phyloP scores from a whole-genome alignment of 1,140 invertebrate genomes.

The Macrostomum lignano region DNA sequence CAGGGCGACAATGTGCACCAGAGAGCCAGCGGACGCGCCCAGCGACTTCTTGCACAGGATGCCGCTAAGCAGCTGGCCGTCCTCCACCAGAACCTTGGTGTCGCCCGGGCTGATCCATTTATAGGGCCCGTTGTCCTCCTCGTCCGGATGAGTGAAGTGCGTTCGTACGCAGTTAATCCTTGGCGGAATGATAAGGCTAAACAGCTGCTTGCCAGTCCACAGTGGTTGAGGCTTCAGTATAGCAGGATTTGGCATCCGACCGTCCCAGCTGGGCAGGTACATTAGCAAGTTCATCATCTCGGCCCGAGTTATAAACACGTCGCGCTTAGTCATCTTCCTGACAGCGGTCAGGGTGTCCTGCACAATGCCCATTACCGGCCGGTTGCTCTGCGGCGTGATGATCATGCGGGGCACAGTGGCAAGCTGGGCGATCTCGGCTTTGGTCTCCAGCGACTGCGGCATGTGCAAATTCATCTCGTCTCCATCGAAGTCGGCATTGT shows the following conservation, averaged over 20 bases:
- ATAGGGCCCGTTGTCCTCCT: conserved; percentile 89
- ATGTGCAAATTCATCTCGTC: conserved; percentile 99
- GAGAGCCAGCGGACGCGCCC: conserved; percentile 71
- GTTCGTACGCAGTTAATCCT: conserved; percentile 90
- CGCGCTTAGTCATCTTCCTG: conserved; percentile 94
- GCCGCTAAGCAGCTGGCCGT: conserved; percentile 61
- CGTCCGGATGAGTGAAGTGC: conserved; percentile 92
- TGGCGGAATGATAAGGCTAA: conserved; percentile 87
- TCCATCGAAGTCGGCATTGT: conserved; percentile 98
- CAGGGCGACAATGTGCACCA: conserved; percentile 84
- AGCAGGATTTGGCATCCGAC: conserved; percentile 85
- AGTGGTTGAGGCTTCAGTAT: conserved; percentile 87
- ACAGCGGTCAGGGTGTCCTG: conserved; percentile 91
- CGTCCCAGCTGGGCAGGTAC: conserved; percentile 95
- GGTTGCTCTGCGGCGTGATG: conserved; percentile 42
- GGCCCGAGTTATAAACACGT: conserved; percentile 74
- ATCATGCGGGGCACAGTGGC: conserved; percentile 87
- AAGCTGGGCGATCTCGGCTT: conserved; percentile 88
- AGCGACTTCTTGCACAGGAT: conserved; percentile 95
- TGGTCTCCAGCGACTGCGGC: conserved; percentile 88
- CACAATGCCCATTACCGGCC: conserved; percentile 91
- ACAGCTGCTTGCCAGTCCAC: conserved; percentile 92
- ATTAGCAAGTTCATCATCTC: conserved; percentile 93
- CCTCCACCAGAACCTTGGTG: conserved; percentile 90
- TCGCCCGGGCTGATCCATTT: conserved; percentile 98